A percentile compares a stretch with the other conserved stretches of the same genome.
Conservation (phyloP, 2,888 invertebrate species). For the Microchrysa polita region DNA sequence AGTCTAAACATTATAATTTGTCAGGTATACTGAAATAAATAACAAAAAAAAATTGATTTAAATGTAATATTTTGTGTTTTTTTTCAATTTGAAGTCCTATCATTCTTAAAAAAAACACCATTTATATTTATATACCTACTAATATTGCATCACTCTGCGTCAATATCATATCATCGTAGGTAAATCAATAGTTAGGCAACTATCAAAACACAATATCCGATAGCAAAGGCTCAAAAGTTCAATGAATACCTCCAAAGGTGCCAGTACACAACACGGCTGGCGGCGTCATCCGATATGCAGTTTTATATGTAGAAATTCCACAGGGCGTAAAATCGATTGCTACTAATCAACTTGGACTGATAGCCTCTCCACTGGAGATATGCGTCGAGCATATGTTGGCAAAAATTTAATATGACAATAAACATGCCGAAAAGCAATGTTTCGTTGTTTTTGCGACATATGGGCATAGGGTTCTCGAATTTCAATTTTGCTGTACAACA, state of each 20-base stretch:
- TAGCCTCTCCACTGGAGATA: not conserved
- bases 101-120: no score
- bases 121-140: no score
- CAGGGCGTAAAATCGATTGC: slow-evolving; percentile 28
- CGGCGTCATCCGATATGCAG: slow-evolving; percentile 17
- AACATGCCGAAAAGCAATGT: slow-evolving; percentile 16
- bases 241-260: not conserved
- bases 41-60: no score
- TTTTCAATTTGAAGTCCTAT: no score
- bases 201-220: no score
- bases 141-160: no score
- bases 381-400: slow-evolving; percentile 29
- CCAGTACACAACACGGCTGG: not conserved
- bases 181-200: no score
- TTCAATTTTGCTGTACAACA: not conserved
- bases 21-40: no score
- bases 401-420: slow-evolving; percentile 19
- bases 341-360: slow-evolving; percentile 7
- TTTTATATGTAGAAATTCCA: not conserved
- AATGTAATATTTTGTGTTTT: no score
- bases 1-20: no score
- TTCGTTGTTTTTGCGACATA: not conserved
- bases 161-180: no score
- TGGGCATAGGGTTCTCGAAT: slow-evolving; percentile 27
- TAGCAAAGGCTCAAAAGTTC: no score